A percentile compares a stretch with the other conserved stretches of the same genome.
phyloP scores from a whole-genome alignment of 2,888 invertebrate genomes.

The Agelastica alni region DNA sequence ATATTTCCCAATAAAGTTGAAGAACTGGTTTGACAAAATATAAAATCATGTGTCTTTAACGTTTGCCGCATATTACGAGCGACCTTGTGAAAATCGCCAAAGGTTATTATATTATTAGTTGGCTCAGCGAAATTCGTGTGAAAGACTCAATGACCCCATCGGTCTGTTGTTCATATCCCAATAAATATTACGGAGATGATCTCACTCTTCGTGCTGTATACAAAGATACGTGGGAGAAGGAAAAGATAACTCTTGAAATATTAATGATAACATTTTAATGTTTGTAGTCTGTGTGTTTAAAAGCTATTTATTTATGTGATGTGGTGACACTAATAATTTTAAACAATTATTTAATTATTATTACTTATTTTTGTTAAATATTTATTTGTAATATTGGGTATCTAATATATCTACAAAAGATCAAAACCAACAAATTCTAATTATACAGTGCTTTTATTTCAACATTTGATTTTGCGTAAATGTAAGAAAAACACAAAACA shows the following conservation, averaged over 20 bases:
- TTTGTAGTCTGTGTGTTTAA: not conserved
- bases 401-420: too few relatives aligned
- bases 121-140: conserved; percentile 10
- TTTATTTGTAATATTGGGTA: too few relatives aligned
- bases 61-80: not conserved
- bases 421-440: too few relatives aligned
- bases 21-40: too few relatives aligned
- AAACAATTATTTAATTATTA: too few relatives aligned
- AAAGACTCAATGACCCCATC: conserved; percentile 25
- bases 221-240: not conserved
- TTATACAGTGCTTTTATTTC: too few relatives aligned
- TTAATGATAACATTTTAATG: not conserved
- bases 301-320: too few relatives aligned
- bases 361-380: too few relatives aligned
- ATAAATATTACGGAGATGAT: conserved; percentile 39
- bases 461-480: too few relatives aligned
- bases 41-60: not conserved
- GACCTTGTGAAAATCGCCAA: conserved; percentile 7
- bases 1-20: too few relatives aligned
- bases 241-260: conserved; percentile 2
- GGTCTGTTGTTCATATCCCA: conserved; percentile 32
- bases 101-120: conserved; percentile 3
- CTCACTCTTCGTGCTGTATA: conserved; percentile 26
- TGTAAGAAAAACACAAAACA: too few relatives aligned
- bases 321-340: too few relatives aligned